phyloP scores from a whole-genome alignment of 2,797 vertebrate genomes.

The Morelia viridis region DNA sequence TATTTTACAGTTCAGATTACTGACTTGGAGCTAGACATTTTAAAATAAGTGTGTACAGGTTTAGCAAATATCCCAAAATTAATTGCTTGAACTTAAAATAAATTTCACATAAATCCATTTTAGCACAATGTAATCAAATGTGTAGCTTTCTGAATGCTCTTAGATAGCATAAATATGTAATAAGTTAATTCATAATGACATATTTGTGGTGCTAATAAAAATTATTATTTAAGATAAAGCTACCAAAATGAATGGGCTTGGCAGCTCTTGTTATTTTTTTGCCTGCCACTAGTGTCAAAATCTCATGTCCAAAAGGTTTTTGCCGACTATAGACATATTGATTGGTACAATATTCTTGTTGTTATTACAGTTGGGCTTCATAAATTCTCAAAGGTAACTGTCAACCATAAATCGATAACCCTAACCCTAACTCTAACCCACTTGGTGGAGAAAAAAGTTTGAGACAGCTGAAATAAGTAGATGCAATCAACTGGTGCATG shows the following conservation, averaged over 20 bases:
- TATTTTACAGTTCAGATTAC: not conserved
- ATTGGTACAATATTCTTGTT: too few relatives aligned
- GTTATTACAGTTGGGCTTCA: too few relatives aligned
- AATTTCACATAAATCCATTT: not conserved
- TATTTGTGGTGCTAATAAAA: conserved; percentile 28
- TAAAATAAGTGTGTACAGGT: not conserved
- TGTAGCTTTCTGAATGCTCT: not conserved
- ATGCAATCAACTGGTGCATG: too few relatives aligned
- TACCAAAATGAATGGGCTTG: conserved; percentile 25
- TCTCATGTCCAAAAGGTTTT: too few relatives aligned
- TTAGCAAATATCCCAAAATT: not conserved
- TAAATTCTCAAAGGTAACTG: too few relatives aligned
- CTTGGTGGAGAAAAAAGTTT: too few relatives aligned
- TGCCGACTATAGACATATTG: too few relatives aligned
- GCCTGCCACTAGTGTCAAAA: too few relatives aligned
- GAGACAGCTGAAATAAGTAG: too few relatives aligned
- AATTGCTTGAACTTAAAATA: not conserved
- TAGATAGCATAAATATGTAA: not conserved
- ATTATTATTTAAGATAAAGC: conserved; percentile 26
- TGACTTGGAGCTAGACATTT: too few relatives aligned
- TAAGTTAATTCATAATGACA: not conserved
- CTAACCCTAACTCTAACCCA: too few relatives aligned
- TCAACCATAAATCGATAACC: too few relatives aligned
- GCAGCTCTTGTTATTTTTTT: not conserved
- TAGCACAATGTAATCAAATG: conserved; percentile 6